phyloP scores from a whole-genome alignment of 2,113 vertebrate species.

The Micromys minutus region DNA sequence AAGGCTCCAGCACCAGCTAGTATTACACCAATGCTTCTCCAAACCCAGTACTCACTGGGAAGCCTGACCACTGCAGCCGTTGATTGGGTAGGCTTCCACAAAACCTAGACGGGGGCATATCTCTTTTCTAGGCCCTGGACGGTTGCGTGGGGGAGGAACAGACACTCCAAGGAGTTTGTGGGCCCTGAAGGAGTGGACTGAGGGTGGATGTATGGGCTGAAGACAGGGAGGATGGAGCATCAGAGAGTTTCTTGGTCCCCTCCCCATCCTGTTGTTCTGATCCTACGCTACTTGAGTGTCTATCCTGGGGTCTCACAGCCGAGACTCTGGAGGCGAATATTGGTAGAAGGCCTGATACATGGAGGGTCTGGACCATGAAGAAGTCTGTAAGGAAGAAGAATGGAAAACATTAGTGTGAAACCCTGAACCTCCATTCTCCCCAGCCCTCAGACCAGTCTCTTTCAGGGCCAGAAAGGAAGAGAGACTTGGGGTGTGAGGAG shows the following conservation, averaged over 20 bases:
- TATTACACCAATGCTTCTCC: no score
- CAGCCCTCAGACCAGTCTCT: background rate
- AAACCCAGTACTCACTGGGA: no score
- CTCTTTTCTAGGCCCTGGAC: background rate
- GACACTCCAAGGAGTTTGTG: background rate
- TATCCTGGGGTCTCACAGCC: background rate
- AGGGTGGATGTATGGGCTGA: background rate
- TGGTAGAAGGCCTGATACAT: background rate
- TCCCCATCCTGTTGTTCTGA: rapidly evolving
- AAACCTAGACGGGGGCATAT: background rate
- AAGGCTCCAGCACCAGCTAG: background rate
- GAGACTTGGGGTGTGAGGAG: background rate
- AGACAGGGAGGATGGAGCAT: background rate
- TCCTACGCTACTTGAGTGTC: background rate
- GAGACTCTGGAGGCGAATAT: background rate
- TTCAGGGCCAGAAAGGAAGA: background rate
- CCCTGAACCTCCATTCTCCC: background rate
- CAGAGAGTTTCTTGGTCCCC: background rate
- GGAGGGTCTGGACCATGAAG: background rate
- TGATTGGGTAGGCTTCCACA: background rate
- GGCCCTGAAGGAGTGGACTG: background rate
- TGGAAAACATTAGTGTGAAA: rapidly evolving
- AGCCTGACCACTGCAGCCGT: rapidly evolving
- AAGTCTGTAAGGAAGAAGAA: background rate
- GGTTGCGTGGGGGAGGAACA: background rate